These are phyloP conservation scores for Drosophila helvetica DNA, from an alignment of 2,888 invertebrate genomes.

Conservation along the genomic window DNA sequence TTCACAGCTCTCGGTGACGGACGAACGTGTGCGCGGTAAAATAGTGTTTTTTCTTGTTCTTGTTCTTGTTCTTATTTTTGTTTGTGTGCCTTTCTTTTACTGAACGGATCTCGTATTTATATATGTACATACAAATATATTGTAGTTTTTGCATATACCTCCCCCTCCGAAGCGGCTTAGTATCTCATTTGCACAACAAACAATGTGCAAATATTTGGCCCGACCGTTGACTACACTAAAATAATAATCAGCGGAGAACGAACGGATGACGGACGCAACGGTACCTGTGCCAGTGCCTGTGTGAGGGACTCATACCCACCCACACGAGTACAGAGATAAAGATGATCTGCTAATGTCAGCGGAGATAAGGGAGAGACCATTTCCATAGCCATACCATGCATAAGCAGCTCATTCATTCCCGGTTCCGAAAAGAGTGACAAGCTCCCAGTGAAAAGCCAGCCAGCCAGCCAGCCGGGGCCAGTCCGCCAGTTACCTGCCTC, in stretches of 20 bases:
- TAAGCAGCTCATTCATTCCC: conserved; percentile 15
- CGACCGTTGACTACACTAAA: conserved; percentile 34
- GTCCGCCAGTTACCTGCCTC: conserved; percentile 46
- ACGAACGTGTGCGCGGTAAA: conserved; percentile 38
- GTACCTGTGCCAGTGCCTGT: neutral
- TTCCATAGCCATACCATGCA: conserved; percentile 12
- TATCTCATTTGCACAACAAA: conserved; percentile 39
- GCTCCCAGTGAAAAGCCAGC: conserved; percentile 39
- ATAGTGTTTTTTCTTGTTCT: neutral
- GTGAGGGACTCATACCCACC: neutral
- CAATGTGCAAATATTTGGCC: conserved; percentile 44
- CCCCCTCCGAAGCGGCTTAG: neutral
- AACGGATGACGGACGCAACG: conserved; percentile 9
- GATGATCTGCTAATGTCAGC: conserved; percentile 14
- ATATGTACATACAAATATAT: neutral
- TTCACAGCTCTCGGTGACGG: conserved; percentile 38
- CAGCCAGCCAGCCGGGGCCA: conserved; percentile 25
- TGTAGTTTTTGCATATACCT: conserved; percentile 16
- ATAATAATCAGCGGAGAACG: conserved; percentile 20
- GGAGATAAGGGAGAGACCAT: conserved; percentile 25
- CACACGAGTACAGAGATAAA: conserved; percentile 16
- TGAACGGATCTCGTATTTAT: conserved; percentile 7
- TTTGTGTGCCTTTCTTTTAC: conserved; percentile 1
- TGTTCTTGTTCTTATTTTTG: neutral
- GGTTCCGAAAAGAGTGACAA: conserved; percentile 31